Conservation (phyloP, 2,113 vertebrate species). For the Puntigrus tetrazona region DNA sequence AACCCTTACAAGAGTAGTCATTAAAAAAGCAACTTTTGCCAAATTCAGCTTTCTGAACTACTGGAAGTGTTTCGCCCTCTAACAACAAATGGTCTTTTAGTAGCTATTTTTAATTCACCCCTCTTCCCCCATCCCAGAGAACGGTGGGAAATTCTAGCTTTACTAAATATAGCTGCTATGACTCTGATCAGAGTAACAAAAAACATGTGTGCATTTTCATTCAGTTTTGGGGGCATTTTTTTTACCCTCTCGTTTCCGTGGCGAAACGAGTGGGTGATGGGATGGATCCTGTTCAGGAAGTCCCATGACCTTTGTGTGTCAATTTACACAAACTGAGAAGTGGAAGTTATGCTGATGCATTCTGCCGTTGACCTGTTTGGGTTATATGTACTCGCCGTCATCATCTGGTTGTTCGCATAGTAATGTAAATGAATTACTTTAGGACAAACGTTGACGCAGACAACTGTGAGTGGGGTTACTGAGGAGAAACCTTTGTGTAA, state of each 20-base stretch:
- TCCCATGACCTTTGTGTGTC: conserved; percentile 52
- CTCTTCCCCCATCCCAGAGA: not conserved
- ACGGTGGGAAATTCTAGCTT: conserved; percentile 11
- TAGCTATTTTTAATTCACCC: not conserved
- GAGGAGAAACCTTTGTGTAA: not conserved
- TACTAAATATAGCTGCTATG: conserved; percentile 14
- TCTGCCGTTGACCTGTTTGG: conserved; percentile 5
- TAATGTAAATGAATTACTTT: conserved; percentile 14
- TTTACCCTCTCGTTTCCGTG: conserved; percentile 29
- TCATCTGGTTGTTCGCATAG: not conserved
- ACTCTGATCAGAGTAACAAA: not conserved
- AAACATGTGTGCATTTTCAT: conserved; percentile 18
- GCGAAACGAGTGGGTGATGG: conserved; percentile 42
- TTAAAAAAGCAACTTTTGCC: not conserved
- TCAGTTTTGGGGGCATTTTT: conserved; percentile 9
- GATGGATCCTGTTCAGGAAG: conserved; percentile 50
- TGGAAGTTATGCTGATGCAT: conserved; percentile 21
- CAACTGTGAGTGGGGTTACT: conserved; percentile 28
- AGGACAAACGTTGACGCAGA: conserved; percentile 27
- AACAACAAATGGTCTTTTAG: not conserved
- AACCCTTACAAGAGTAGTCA: not conserved
- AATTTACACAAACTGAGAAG: conserved; percentile 15
- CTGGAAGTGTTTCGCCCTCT: not conserved
- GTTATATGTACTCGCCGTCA: not conserved
- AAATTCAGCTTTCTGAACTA: conserved; percentile 1